Evolutionary conservation across 2,888 invertebrate genomes (phyloP).

Genomic region (Adelphocoris suturalis): DNA sequence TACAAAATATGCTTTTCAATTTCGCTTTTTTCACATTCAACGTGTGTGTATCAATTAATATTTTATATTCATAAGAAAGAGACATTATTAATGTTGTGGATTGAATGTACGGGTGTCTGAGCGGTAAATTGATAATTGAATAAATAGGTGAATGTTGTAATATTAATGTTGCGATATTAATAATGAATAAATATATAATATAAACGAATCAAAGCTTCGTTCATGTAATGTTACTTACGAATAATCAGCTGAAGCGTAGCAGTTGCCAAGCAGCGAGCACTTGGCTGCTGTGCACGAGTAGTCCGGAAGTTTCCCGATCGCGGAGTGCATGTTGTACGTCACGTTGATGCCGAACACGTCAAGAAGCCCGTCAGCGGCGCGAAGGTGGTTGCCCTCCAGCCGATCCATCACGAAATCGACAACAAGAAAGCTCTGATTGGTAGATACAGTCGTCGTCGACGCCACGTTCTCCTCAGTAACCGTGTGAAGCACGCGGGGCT

Average conservation of each 20-base stretch:
- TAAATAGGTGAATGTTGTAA: no score
- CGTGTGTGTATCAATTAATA: no score
- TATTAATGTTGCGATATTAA: no score
- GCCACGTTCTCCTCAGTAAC: constrained; percentile 87
- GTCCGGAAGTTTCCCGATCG: constrained; percentile 70
- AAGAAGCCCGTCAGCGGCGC: constrained; percentile 88
- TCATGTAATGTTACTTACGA: constrained; percentile 82
- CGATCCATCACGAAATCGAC: constrained; percentile 87
- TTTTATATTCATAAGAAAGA: no score
- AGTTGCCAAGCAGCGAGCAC: constrained; percentile 92
- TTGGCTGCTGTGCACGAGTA: constrained; percentile 86
- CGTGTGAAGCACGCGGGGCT: constrained; percentile 70
- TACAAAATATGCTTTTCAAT: no score
- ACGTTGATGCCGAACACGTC: constrained; percentile 95
- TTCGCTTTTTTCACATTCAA: no score
- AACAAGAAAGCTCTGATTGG: constrained; percentile 87
- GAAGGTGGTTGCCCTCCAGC: constrained; percentile 89
- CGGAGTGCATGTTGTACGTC: constrained; percentile 82
- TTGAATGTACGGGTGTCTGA: no score
- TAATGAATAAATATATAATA: no score
- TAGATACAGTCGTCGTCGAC: constrained; percentile 81
- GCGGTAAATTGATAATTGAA: no score
- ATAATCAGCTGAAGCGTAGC: constrained; percentile 86
- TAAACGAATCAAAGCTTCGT: no score
- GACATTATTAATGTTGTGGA: no score